Conservation (phyloP, 35 echinoderm and acorn worm genomes). For the Anneissia japonica region DNA sequence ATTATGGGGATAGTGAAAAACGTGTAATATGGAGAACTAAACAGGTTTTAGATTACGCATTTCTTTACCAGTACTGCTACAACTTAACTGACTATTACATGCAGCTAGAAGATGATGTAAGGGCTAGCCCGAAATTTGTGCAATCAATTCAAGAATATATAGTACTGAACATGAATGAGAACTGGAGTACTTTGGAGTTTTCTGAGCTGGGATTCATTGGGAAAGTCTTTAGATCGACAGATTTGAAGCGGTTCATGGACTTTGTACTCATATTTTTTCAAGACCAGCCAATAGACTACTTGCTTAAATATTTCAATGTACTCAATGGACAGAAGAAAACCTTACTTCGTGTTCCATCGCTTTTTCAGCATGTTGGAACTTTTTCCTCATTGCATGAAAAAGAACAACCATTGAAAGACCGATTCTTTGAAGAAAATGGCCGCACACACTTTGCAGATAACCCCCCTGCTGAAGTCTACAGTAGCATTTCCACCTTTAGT, state of each 20-base stretch:
- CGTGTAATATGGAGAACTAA: constrained; percentile 78
- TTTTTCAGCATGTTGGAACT: constrained; percentile 80
- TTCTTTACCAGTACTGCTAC: constrained; percentile 70
- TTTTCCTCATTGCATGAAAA: constrained; percentile 76
- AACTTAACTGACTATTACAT: constrained; percentile 77
- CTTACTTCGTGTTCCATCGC: constrained; percentile 53
- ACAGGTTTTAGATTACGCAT: constrained; percentile 88
- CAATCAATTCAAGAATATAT: constrained; percentile 71
- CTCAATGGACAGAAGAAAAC: constrained; percentile 63
- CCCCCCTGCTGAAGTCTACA: constrained; percentile 65
- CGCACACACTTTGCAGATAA: constrained; percentile 54
- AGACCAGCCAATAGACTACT: constrained; percentile 80
- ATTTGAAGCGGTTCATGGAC: constrained; percentile 49
- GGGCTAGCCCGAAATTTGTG: constrained; percentile 67
- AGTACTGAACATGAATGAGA: constrained; percentile 22
- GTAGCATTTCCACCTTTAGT: constrained; percentile 74
- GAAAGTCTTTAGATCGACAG: constrained; percentile 65
- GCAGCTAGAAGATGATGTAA: constrained; percentile 90
- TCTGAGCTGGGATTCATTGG: constrained; percentile 92
- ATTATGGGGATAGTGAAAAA: constrained; percentile 66
- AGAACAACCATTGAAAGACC: constrained; percentile 47
- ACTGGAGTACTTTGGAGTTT: constrained; percentile 76
- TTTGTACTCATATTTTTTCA: constrained; percentile 85
- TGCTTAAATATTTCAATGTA: constrained; percentile 61
- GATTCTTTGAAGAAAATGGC: constrained; percentile 63